phyloP scores from a whole-genome alignment of 2,888 invertebrate species.

The Xanthia togata region DNA sequence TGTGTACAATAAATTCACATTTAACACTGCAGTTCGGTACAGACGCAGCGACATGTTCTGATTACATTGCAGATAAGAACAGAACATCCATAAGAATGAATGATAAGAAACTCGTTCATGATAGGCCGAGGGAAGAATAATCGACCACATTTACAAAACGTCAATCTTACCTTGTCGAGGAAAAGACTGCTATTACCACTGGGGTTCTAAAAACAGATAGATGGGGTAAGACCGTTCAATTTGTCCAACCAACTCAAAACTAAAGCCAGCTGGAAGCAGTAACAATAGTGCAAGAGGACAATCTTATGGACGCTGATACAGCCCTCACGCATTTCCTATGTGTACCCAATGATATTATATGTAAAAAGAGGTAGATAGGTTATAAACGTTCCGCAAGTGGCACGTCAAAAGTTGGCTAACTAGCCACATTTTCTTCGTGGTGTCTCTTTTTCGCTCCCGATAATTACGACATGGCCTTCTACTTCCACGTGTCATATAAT shows the following conservation, averaged over 20 bases:
- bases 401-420: too few relatives aligned
- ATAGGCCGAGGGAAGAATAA: constrained; percentile 14
- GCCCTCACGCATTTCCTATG: not conserved
- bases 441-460: too few relatives aligned
- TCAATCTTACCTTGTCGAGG: constrained; percentile 34
- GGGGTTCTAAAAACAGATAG: constrained; percentile 36
- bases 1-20: constrained; percentile 62
- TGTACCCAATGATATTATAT: too few relatives aligned
- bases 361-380: too few relatives aligned
- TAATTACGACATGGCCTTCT: too few relatives aligned
- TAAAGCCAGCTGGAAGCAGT: not conserved
- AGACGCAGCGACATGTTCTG: constrained; percentile 53
- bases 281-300: not conserved
- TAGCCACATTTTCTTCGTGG: too few relatives aligned
- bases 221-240: constrained; percentile 20
- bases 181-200: constrained; percentile 17
- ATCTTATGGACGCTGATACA: not conserved
- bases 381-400: too few relatives aligned
- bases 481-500: too few relatives aligned
- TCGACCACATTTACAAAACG: constrained; percentile 31
- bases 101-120: not conserved
- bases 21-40: constrained; percentile 63
- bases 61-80: constrained; percentile 6
- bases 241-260: not conserved
- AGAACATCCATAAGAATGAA: constrained; percentile 34